Evolutionary conservation across 2,113 vertebrate genomes (phyloP).

Genomic region (Ctenodactylus gundi): DNA sequence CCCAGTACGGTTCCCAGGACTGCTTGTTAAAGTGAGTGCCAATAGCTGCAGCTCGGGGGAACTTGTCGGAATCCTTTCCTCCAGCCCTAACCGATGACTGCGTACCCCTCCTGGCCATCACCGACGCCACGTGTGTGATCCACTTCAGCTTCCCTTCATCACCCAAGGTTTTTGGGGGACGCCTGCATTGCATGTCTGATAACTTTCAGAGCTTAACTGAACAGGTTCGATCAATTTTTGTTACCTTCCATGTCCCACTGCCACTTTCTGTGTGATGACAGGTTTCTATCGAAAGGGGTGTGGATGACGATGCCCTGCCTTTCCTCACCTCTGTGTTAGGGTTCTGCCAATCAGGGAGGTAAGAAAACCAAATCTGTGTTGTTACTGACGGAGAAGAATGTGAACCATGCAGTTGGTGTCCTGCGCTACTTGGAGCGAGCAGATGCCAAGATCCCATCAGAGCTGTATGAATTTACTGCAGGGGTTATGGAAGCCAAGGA

Average conservation of each 20-base stretch:
- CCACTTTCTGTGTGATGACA: neutral
- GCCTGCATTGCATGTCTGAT: constrained; percentile 88
- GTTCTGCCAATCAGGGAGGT: constrained; percentile 40
- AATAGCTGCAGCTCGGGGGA: neutral
- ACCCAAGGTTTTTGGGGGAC: constrained; percentile 86
- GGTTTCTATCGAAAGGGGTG: neutral
- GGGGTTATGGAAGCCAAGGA: constrained; percentile 84
- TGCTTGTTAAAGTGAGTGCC: neutral
- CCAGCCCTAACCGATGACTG: constrained; percentile 91
- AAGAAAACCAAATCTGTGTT: constrained; percentile 85
- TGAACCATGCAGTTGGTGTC: constrained; percentile 77
- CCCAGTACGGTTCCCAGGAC: neutral
- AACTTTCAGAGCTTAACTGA: constrained; percentile 85
- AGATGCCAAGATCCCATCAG: constrained; percentile 84
- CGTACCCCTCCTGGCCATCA: constrained; percentile 85
- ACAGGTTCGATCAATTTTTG: constrained; percentile 81
- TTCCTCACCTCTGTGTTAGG: constrained; percentile 26
- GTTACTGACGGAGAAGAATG: constrained; percentile 88
- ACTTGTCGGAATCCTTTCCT: neutral
- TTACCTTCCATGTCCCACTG: neutral
- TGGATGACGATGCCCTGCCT: neutral
- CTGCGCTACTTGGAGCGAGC: constrained; percentile 86
- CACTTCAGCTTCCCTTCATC: constrained; percentile 92
- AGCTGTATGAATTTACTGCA: constrained; percentile 84
- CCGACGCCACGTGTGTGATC: constrained; percentile 91